Evolutionary conservation across 2,113 vertebrate genomes (phyloP), one percentile per base, ranked within the genome.

Genomic region (Callorhinus ursinus): DNA sequence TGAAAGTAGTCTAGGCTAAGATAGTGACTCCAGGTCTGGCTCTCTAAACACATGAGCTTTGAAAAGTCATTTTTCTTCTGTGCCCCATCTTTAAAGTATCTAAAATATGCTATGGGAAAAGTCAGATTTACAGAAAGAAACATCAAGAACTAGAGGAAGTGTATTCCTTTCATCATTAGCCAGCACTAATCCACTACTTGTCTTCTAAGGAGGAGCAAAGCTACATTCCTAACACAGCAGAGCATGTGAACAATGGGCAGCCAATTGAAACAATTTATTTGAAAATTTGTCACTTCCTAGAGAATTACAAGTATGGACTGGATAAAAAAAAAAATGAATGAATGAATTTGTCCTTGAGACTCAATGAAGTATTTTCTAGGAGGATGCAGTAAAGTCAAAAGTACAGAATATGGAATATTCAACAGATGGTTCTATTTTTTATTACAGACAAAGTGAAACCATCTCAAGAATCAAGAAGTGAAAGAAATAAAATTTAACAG

Each of bases 381-480:
- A 96, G 57, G 31, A 84, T 5, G 7, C 21, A 76, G n/a, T 82
- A 72, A 90, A 90, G 28, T 88, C 22, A 79, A 88, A 95, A 93
- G 31, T 90, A 93, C 18, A 33, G 28, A 65, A 86, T 59, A 77
- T 76, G 84, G 28, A 88, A 85, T 76, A 36, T 89, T 72, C 33
- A 53, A 59, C 51, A 90, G 36, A 53, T 95, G 89, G 55, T 77
- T 96, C 85, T 96, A 80, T 24, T 97, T 97, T 81, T 72, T 3
- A 93, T 93, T 69, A 63, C 51, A 61, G n/a, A 22, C 77, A 76
- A 95, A 96, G 74, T 67, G 31, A 65, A 93, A 92, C 82, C 22
- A 22, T 85, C 46, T 88, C 77, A 90, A 84, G 67, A 46, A 83
- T 69, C 83, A 94, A 90, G 28, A 97, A 92, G 46, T 51, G 4